Evolutionary conservation across 2,113 vertebrate genomes (phyloP).

Genomic region (Strix uralensis): DNA sequence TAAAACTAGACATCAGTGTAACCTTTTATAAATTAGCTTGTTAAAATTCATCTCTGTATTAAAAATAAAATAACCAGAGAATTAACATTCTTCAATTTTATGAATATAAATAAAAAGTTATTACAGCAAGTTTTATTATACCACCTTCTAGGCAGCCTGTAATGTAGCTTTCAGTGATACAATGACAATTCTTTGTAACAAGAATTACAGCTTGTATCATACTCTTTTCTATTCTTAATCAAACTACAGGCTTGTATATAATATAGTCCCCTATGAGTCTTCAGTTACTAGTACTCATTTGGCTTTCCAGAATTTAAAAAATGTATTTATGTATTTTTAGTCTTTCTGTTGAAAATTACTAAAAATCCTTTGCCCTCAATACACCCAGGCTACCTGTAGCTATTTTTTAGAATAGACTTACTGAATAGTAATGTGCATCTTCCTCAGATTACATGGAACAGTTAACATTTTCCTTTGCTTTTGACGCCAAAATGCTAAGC

Average conservation of each 20-base stretch:
- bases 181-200: background rate
- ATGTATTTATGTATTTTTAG: background rate
- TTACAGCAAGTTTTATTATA: background rate
- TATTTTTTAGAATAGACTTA: background rate
- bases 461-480: background rate
- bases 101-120: conserved; percentile 53
- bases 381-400: background rate
- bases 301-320: background rate
- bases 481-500: background rate
- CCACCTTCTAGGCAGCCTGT: background rate
- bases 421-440: background rate
- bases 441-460: background rate
- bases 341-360: background rate
- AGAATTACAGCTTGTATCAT: background rate
- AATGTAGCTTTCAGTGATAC: background rate
- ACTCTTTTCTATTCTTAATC: background rate
- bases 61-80: conserved; percentile 21
- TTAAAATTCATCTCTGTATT: conserved; percentile 50
- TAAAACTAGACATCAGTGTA: conserved; percentile 26
- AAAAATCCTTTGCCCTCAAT: background rate
- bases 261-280: background rate
- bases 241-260: background rate
- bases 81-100: conserved; percentile 29
- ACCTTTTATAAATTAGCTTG: conserved; percentile 42
- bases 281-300: background rate